Evolutionary conservation across 2,888 invertebrate genomes (phyloP), one percentile per base, ranked within the genome.

Genomic region (Tetheella fluctuosa): DNA sequence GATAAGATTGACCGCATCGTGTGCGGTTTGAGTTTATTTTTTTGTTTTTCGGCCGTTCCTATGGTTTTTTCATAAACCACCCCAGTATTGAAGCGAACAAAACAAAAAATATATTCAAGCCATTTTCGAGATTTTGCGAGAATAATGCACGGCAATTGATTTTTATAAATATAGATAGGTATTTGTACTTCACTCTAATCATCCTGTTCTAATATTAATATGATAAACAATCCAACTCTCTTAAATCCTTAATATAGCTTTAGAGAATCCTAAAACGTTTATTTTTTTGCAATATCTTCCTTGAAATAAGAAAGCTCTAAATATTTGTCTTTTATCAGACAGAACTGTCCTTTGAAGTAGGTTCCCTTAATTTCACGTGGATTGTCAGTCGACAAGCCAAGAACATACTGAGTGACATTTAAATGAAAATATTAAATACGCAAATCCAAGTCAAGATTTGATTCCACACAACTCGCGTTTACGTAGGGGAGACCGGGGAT

Each of bases 401-500:
- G 48, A 42, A 55, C 58, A 52, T 52, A 28, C 48, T 42, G 58
- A 58, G 52, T 48, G 30, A 55, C 20, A 55, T 58, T 39, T 48
- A 23, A 58, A 54, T 54, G 42, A 20, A 52, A 55, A 23, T 30
- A 58, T 30, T 28, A 15, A n/a, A 23, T 48, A 34, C 17, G 54
- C 34, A 52, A 61, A 48, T 58, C 23, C 34, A 23, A 58, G 23
- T 30, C 54, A 52, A 58, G 52, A 58, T 52, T 58, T 54, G 10
- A 28, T 30, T 17, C 10, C 48, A 48, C 20, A 8, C 30, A 15
- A 30, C 30, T 28, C 54, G 10, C 10, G 48, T 20, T 48, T 48
- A 48, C 48, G 48, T n/a, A n/a, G n/a, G n/a, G n/a, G n/a, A n/a
- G n/a, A n/a, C n/a, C n/a, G n/a, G n/a, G n/a, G n/a, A n/a, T n/a